A percentile compares a stretch with the other conserved stretches of the same genome.
Conservation (phyloP, 2,797 vertebrate genomes). For the Fundulus diaphanus region DNA sequence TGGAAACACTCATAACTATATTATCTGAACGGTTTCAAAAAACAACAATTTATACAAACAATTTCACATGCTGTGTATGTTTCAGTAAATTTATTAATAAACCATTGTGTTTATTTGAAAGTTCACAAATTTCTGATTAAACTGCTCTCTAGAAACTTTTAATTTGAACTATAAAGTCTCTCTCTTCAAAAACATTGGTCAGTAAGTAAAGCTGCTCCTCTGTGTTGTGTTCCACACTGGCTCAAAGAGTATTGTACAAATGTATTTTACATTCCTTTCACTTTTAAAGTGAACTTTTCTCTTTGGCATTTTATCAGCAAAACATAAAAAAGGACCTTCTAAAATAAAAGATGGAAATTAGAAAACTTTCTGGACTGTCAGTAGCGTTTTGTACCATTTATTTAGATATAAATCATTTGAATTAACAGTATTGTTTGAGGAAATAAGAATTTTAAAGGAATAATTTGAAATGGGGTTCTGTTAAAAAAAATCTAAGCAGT, state of each 20-base stretch:
- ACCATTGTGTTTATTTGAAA: not conserved
- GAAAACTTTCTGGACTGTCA: not conserved
- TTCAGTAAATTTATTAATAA: not conserved
- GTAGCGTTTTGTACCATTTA: conserved; percentile 3
- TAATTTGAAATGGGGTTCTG: not conserved
- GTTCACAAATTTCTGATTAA: not conserved
- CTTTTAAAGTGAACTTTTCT: not conserved
- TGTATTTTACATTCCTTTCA: not conserved
- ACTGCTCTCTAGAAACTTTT: not conserved
- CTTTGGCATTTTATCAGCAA: not conserved
- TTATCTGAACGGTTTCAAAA: not conserved
- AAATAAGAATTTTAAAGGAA: not conserved
- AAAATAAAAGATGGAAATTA: not conserved
- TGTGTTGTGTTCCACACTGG: not conserved
- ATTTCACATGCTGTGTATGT: not conserved
- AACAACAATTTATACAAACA: not conserved
- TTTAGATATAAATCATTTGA: conserved; percentile 15
- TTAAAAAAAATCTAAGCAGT: not conserved
- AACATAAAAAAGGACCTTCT: not conserved
- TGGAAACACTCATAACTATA: not conserved
- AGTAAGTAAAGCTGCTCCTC: not conserved
- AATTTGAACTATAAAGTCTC: not conserved
- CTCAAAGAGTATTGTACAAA: not conserved
- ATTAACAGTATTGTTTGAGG: not conserved
- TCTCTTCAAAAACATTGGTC: not conserved